phyloP scores from a whole-genome alignment of 2,888 invertebrate genomes.

The Brenthis daphne region DNA sequence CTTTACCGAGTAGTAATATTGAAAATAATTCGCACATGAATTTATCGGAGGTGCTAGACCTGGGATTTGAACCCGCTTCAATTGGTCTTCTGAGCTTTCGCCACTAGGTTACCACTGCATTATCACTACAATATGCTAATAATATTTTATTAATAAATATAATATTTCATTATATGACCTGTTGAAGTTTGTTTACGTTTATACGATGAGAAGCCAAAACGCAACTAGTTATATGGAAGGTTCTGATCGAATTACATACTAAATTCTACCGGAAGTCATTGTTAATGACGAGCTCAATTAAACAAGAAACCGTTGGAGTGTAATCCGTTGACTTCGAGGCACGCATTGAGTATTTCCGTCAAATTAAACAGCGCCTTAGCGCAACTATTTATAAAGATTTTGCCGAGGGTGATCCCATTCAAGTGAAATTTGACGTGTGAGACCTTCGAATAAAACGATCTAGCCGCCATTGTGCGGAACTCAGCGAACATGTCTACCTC shows the following conservation, averaged over 20 bases:
- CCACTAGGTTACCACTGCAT: too few species aligned
- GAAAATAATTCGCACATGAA: too few species aligned
- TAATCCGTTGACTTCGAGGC: constrained; percentile 69
- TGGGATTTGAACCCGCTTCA: too few species aligned
- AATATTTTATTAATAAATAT: too few species aligned
- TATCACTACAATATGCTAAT: too few species aligned
- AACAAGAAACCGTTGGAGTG: constrained; percentile 58
- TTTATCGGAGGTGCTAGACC: too few species aligned
- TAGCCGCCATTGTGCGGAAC: constrained; percentile 58
- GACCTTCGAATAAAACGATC: constrained; percentile 64
- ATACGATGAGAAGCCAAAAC: neutral
- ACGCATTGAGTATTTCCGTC: constrained; percentile 75
- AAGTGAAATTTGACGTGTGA: constrained; percentile 82
- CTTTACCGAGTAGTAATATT: too few species aligned
- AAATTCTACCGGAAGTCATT: constrained; percentile 28
- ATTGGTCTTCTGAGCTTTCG: too few species aligned
- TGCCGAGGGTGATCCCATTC: constrained; percentile 66
- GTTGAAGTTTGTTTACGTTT: too few species aligned
- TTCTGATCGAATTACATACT: constrained; percentile 4
- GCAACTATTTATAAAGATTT: constrained; percentile 81
- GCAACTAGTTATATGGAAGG: neutral
- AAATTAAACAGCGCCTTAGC: constrained; percentile 76
- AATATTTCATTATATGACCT: too few species aligned
- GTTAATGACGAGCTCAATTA: constrained; percentile 62
- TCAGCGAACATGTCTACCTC: constrained; percentile 65